A percentile compares a stretch with the other conserved stretches of the same genome.
Conservation (phyloP, 2,797 vertebrate genomes). For the Characodon lateralis region DNA sequence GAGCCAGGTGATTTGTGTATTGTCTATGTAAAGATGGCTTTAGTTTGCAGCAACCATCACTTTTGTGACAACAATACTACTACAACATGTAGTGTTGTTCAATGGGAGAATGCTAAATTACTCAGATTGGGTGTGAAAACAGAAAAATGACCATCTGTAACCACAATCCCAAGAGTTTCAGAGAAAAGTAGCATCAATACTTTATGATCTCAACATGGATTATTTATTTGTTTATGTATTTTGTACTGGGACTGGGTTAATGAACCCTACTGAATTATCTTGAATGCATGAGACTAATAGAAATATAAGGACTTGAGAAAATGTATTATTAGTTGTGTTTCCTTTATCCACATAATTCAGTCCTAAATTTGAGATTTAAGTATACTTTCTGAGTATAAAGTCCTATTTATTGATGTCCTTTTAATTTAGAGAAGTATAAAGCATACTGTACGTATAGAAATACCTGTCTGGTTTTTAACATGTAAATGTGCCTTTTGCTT, state of each 20-base stretch:
- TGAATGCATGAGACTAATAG: too few species aligned
- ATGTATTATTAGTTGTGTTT: neutral
- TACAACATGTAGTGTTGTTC: slow-evolving; percentile 21
- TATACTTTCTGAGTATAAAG: neutral
- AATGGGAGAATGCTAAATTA: slow-evolving; percentile 43
- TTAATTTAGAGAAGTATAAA: neutral
- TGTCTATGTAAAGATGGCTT: slow-evolving; percentile 6
- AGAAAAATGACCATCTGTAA: slow-evolving; percentile 43
- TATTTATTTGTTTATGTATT: neutral
- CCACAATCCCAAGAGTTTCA: slow-evolving; percentile 63
- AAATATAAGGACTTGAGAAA: neutral
- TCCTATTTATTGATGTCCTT: neutral
- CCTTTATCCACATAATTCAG: neutral
- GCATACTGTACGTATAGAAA: neutral
- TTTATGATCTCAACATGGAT: slow-evolving; percentile 46
- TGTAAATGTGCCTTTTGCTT: slow-evolving; percentile 40
- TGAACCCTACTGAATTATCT: neutral
- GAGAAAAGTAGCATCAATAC: slow-evolving; percentile 49
- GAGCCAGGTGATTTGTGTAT: neutral
- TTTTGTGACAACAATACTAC: slow-evolving; percentile 16
- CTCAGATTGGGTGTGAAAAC: slow-evolving; percentile 55
- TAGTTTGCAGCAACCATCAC: slow-evolving; percentile 19
- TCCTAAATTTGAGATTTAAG: neutral
- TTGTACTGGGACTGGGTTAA: slow-evolving; percentile 1
- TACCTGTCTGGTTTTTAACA: slow-evolving; percentile 28